Evolutionary conservation across 2,888 invertebrate genomes (phyloP).

Genomic region (Lycophotia porphyrea): DNA sequence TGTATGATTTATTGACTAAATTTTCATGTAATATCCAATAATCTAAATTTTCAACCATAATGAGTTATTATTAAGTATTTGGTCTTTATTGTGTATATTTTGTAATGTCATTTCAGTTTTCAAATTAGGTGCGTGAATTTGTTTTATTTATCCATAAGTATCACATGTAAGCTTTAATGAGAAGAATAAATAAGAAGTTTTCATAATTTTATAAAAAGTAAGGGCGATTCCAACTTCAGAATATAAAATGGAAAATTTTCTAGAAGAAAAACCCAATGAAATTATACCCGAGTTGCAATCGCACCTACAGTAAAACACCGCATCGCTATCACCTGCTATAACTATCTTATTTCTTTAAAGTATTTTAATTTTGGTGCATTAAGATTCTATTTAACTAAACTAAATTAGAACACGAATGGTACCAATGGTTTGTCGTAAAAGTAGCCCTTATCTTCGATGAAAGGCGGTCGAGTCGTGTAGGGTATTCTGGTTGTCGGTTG

Average conservation of each 20-base stretch:
- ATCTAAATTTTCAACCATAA: neutral
- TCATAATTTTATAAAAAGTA: neutral
- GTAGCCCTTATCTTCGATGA: conserved; percentile 83
- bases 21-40: neutral
- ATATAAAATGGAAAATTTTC: conserved; percentile 26
- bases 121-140: neutral
- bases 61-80: neutral
- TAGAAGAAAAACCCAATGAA: conserved; percentile 27
- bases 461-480: conserved; percentile 81
- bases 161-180: neutral
- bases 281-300: conserved; percentile 6
- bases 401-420: conserved; percentile 84
- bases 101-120: neutral
- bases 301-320: neutral
- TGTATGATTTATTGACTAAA: conserved; percentile 15
- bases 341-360: neutral
- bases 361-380: conserved; percentile 60
- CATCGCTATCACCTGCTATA: neutral
- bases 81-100: conserved; percentile 2
- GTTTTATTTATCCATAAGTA: neutral
- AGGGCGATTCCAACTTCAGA: conserved; percentile 4
- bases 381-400: conserved; percentile 48
- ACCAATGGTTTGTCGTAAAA: conserved; percentile 86
- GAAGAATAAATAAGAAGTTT: neutral
- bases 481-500: conserved; percentile 67